A percentile compares a stretch with the other conserved stretches of the same genome.
Conservation (phyloP, 2,888 invertebrate genomes). For the Drosophila mimica region DNA sequence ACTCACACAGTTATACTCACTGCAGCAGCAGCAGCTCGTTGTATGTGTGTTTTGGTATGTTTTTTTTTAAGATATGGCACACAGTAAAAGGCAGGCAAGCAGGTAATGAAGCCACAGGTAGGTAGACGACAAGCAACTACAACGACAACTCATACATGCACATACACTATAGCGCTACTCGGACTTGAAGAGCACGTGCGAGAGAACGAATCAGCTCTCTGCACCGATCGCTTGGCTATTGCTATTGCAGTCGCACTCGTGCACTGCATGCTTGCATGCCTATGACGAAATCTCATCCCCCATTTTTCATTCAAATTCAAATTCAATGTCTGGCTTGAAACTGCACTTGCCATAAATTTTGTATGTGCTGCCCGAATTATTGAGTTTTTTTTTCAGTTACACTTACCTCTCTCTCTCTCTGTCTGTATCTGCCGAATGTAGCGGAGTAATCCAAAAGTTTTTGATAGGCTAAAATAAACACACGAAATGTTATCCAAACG, state of each 20-base stretch:
- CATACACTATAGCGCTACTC: conserved; percentile 25
- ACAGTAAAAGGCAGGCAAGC: conserved; percentile 50
- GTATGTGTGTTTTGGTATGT: conserved; percentile 35
- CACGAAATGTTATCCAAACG: conserved; percentile 63
- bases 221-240: conserved; percentile 23
- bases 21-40: conserved; percentile 50
- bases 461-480: conserved; percentile 73
- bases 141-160: conserved; percentile 23
- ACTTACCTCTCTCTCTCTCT: conserved; percentile 44
- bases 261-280: conserved; percentile 21
- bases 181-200: conserved; percentile 50
- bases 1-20: conserved; percentile 15
- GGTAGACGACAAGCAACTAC: conserved; percentile 56
- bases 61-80: conserved; percentile 42
- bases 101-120: conserved; percentile 74
- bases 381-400: background rate
- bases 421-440: conserved; percentile 28
- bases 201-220: conserved; percentile 43
- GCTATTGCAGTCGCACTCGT: conserved; percentile 29
- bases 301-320: conserved; percentile 58
- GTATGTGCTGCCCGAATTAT: conserved; percentile 11
- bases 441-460: conserved; percentile 71
- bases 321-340: conserved; percentile 62
- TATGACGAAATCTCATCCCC: conserved; percentile 77
- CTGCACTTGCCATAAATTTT: conserved; percentile 62